Evolutionary conservation across 2,113 vertebrate genomes (phyloP), one percentile per base, ranked within the genome.

Genomic region (Motacilla tschutschensis): DNA sequence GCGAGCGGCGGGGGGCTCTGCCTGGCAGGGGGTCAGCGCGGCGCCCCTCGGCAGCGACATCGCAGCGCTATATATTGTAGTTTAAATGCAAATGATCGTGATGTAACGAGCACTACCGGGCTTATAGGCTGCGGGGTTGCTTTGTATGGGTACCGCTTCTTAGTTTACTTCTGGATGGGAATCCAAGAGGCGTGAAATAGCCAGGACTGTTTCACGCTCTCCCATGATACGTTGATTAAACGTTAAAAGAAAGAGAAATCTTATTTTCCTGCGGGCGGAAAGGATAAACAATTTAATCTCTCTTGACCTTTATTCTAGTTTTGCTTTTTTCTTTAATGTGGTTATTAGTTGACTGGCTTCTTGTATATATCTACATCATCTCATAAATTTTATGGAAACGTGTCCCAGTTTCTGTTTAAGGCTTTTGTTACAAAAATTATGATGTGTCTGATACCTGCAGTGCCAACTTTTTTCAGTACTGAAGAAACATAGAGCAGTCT

Each of bases 191-290:
- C 8, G 0, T 40, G 62, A 43, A 65, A 19, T 18, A 58, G 14
- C 25, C 58, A 7, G 38, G 15, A 29, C 8, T 36, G 59, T 26
- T 80, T 29, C 14, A 5, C 2, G 0, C 85, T 81, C 46, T 53
- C 28, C 69, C 22, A 0, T 22, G 13, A 8, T 17, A 14, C 0
- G 0, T 73, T 70, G 21, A 24, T 59, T 69, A 14, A 70, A 5
- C 3, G 5, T 50, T 10, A 5, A 67, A 77, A 79, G 63, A 12
- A 17, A 57, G 67, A 26, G 7, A 67, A 17, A 12, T 24, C 12
- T 36, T 24, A 0, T 13, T 62, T 40, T 78, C 33, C 55, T 63
- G 20, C 0, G 4, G 8, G 33, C 50, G 36, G 44, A 70, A 75
- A 47, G 21, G 46, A 55, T 72, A 83, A 84, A 67, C 24, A 38